Conservation (phyloP, 2,113 vertebrate genomes). For the Vimba vimba region DNA sequence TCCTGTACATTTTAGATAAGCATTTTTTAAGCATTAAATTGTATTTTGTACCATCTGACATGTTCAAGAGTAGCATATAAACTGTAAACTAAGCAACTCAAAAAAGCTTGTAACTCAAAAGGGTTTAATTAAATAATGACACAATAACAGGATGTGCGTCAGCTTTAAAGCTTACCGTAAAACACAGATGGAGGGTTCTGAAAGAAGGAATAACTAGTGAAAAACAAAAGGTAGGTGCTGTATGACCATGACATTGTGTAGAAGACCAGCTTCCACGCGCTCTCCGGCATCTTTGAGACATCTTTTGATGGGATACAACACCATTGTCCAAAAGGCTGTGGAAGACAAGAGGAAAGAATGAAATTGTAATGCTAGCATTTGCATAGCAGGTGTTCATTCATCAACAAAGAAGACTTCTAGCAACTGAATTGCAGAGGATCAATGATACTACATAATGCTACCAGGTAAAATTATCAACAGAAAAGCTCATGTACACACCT, state of each 20-base stretch:
- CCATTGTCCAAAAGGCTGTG: constrained; percentile 86
- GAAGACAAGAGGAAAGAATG: background rate
- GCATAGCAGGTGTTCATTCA: background rate
- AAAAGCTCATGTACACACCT: background rate
- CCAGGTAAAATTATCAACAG: background rate
- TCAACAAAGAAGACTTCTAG: background rate
- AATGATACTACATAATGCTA: background rate
- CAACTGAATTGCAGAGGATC: background rate
- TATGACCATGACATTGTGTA: constrained; percentile 93
- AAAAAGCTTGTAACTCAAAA: no score
- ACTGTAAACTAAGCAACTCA: no score
- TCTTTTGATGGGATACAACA: constrained; percentile 86
- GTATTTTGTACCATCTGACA: background rate
- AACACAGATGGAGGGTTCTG: constrained; percentile 90
- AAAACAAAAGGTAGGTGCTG: constrained; percentile 90
- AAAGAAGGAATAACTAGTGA: constrained; percentile 91
- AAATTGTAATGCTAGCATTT: background rate
- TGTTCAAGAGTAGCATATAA: background rate
- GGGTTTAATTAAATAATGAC: background rate
- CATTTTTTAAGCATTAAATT: background rate
- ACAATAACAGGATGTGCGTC: background rate
- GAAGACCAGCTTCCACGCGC: constrained; percentile 96
- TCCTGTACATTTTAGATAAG: background rate
- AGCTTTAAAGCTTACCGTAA: constrained; percentile 78
- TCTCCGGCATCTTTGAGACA: constrained; percentile 95